phyloP scores from a whole-genome alignment of 1,140 invertebrate species.

The Bombyx mandarina region DNA sequence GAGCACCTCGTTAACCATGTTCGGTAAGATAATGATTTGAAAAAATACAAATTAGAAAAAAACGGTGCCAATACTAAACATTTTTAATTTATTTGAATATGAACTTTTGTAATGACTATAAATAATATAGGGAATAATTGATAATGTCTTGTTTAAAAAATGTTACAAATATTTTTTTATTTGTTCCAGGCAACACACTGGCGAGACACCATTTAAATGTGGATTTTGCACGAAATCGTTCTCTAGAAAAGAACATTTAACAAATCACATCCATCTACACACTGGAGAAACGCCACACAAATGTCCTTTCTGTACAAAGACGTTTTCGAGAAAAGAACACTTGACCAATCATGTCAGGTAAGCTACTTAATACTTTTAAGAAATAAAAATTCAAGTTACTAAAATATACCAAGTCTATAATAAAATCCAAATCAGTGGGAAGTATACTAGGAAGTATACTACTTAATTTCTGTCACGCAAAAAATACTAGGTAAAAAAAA shows the following conservation, averaged over 20 bases:
- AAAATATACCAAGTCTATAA: no score
- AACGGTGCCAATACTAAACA: background rate
- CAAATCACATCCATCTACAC: conserved; percentile 81
- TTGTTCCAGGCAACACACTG: conserved; percentile 84
- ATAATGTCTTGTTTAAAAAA: no score
- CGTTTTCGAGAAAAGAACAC: conserved; percentile 86
- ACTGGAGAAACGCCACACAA: conserved; percentile 84
- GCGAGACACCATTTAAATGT: conserved; percentile 80
- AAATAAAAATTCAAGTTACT: background rate
- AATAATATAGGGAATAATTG: no score
- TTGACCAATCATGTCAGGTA: conserved; percentile 81
- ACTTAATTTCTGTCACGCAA: no score
- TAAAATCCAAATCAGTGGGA: no score
- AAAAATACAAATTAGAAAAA: no score
- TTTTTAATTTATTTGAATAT: no score
- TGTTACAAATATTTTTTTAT: background rate
- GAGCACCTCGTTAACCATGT: conserved; percentile 85
- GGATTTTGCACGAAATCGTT: conserved; percentile 81
- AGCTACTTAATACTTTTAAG: conserved; percentile 9
- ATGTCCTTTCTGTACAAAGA: conserved; percentile 84
- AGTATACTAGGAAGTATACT: no score
- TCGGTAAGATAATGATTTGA: conserved; percentile 32
- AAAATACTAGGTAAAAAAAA: background rate
- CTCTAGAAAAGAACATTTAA: conserved; percentile 87
- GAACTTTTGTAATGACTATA: no score